Percentiles rank a stretch among this genome's conserved stretches.
Evolutionary conservation across 2,888 invertebrate genomes (phyloP).

Genomic region (Morinoia aosen): DNA sequence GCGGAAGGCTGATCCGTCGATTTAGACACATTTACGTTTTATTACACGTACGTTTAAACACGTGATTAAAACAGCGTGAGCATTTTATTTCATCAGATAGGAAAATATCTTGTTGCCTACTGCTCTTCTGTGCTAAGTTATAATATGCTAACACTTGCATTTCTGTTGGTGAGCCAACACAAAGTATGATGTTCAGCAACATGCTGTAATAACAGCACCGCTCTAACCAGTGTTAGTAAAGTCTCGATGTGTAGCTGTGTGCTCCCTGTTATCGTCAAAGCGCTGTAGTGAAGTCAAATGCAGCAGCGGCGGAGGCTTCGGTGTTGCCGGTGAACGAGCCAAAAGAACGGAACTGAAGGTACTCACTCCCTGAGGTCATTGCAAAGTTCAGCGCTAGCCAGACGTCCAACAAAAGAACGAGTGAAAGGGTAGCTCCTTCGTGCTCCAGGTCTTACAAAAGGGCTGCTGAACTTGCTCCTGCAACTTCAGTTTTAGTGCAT

Average conservation of each 20-base stretch:
- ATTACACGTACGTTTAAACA: too few species aligned
- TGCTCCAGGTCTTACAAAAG: neutral
- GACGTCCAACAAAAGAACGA: conserved; percentile 20
- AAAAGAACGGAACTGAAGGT: conserved; percentile 29
- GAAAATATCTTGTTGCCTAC: too few species aligned
- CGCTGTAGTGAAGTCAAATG: neutral
- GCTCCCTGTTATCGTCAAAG: neutral
- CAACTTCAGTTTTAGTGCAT: neutral
- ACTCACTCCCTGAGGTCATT: neutral
- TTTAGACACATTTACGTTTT: too few species aligned
- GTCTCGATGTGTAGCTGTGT: neutral
- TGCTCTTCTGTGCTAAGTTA: too few species aligned
- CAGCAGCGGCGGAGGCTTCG: neutral
- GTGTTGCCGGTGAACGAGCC: neutral
- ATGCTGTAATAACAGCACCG: neutral
- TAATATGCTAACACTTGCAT: neutral
- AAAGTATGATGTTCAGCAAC: neutral
- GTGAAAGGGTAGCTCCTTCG: conserved; percentile 31
- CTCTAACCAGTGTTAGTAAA: neutral
- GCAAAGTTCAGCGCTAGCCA: conserved; percentile 13
- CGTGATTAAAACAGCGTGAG: too few species aligned
- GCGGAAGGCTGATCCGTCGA: too few species aligned
- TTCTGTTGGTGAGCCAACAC: neutral
- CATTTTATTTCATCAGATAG: too few species aligned
- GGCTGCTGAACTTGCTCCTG: neutral